Evolutionary conservation across 2,113 vertebrate species (phyloP), one percentile per base, ranked within the genome.

Genomic region (Gallinago undulata): DNA sequence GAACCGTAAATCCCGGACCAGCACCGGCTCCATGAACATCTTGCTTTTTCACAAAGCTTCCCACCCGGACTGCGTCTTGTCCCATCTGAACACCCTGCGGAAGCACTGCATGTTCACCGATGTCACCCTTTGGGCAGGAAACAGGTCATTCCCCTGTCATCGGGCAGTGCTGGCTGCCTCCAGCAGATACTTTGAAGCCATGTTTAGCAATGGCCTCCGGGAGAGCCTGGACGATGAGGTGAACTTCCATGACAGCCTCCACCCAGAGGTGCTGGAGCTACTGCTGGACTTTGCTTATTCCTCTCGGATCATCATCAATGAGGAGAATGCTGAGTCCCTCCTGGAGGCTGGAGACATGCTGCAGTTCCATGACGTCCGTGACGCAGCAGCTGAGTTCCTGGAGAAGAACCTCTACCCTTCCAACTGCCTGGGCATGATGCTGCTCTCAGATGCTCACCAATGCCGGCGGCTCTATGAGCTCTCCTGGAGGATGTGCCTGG

Each of bases 181-280:
- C 95, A 99, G 99, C 94, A 98, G 98, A 53, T 99, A 99, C 94
- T 99, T 99, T 3, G 99, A 99, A 97, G 99, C 99, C 85, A 99
- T 99, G 99, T 99, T 99, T 87, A 99, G 99, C 82, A 99, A 99
- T 0, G 99, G 99, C 13, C 98, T 99, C 39, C 98, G 99, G 28
- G 99, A 99, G 93, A 99, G 99, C 97, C 89, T 98, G 81, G 99
- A 99, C 24, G 98, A 98, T 4, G 98, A 98, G 10, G 99, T 99
- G 67, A 99, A 99, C 97, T 99, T 99, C 97, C 98, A 98, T 13
- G 99, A 99, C 95, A 99, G 98, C 63, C 98, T 99, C 31, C 99
- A 99, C 91, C 99, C 99, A 0, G 99, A 99, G 97, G 99, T 99
- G 78, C 96, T 99, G 97, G 99, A 99, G 97, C 98, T 99, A 1